These are phyloP conservation scores for Peromyscus eremicus DNA, from an alignment of 2,797 vertebrate species.

Conservation along the genomic window DNA sequence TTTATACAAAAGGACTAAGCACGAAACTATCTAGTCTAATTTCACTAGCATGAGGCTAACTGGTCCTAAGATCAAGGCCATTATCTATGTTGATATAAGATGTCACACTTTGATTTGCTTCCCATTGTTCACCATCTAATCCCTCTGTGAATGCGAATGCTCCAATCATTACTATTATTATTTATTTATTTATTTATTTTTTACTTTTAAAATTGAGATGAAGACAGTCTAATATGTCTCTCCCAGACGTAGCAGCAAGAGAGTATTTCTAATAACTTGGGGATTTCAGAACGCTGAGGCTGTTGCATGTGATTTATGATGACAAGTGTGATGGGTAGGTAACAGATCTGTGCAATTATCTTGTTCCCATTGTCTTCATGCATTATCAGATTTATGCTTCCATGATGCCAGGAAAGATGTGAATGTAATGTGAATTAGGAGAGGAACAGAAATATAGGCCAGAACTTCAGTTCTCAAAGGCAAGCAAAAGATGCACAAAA, in stretches of 20 bases:
- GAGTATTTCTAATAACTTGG: not conserved
- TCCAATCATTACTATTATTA: not conserved
- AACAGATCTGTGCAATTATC: not conserved
- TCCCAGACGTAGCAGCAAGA: constrained; percentile 25
- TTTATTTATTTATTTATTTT: not conserved
- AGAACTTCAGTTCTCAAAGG: not conserved
- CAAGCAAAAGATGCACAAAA: not conserved
- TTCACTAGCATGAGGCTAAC: not conserved
- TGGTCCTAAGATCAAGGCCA: not conserved
- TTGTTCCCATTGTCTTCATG: not conserved
- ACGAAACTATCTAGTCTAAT: not conserved
- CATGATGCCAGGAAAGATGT: not conserved
- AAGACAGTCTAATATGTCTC: constrained; percentile 11
- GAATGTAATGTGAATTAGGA: not conserved
- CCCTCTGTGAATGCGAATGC: not conserved
- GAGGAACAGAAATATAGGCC: constrained; percentile 15
- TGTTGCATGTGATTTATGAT: constrained; percentile 13
- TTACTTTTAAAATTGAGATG: constrained; percentile 49
- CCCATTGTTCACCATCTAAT: not conserved
- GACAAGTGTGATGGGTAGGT: not conserved
- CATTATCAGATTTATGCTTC: constrained; percentile 41
- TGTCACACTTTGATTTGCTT: not conserved
- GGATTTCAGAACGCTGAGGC: constrained; percentile 66
- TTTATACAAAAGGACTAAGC: not conserved
- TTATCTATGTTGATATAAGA: not conserved